Base-by-base conservation (phyloP, 2,797 vertebrate species). In the Champsocephalus gunnari region DNA sequence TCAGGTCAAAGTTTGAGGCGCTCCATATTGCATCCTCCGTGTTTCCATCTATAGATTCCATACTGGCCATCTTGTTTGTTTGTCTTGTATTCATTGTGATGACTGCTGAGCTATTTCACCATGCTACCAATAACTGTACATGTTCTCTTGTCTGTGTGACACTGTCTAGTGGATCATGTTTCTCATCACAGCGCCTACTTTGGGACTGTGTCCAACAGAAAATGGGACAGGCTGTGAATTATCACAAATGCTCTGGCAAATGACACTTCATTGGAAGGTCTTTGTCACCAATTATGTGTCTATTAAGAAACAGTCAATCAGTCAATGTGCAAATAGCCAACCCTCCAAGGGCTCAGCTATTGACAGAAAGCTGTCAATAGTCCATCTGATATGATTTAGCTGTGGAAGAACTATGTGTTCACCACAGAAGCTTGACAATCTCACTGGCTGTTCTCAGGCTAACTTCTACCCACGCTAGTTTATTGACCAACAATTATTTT, bases 281-380 rank as follows among this genome's bases (percentile, higher is more conserved):
- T 97, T 97, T 98, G 96, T 98, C 96, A 97, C 97, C 97, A 98
- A 98, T 99, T 98, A 98, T 95, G 92, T 98, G 97, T 98, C 97
- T 97, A 98, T 99, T 99, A 98, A 99, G 95, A 95, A 96, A 94
- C 94, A 97, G 97, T 99, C 97, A 98, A 97, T 98, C 97, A 97
- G 96, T 94, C 95, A 93, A 92, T 95, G 95, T 96, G 96, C 96
- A 96, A 97, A 96, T 95, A 96, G 94, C 93, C 92, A 92, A 93
- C 93, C 96, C 95, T 97, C 97, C 93, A 84, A 87, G 96, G 95
- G 95, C 92, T 93, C 85, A 57, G 89, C 94, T 96, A 96, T 98
- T 96, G 97, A 98, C 95, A 95, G 94, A 89, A 92, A 88, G 91
- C 88, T 96, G 97, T 97, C 97, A 92, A 98, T 99, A 97, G 82